These are phyloP conservation scores for Crypturellus tataupa DNA, from an alignment of 2,797 vertebrate genomes.

Conservation along the genomic window DNA sequence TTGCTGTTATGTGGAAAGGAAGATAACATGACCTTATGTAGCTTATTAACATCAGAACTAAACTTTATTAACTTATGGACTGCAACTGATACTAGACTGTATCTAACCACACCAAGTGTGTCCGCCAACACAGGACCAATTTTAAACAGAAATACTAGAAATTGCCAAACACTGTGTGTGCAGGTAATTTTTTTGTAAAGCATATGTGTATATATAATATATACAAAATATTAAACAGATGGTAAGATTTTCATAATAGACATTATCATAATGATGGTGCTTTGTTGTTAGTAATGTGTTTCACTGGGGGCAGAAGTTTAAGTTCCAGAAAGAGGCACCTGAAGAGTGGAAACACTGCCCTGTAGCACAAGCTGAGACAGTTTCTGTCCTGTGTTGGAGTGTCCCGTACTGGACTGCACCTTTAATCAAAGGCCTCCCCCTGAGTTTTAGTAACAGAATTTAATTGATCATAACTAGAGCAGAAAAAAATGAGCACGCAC, in stretches of 20 bases:
- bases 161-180: background rate
- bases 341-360: background rate
- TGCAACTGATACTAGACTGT: background rate
- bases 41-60: background rate
- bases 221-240: background rate
- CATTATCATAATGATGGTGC: background rate
- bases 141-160: background rate
- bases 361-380: conserved; percentile 18
- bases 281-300: background rate
- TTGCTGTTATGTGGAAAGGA: background rate
- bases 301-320: conserved; percentile 20
- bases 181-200: background rate
- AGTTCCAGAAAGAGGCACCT: conserved; percentile 39
- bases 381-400: conserved; percentile 44
- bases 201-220: too few relatives aligned
- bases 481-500: background rate
- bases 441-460: background rate
- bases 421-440: conserved; percentile 38
- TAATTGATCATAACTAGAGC: background rate
- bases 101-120: background rate
- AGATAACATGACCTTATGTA: background rate
- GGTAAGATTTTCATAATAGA: background rate
- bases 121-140: background rate
- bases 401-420: conserved; percentile 10
- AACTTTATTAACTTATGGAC: background rate